phyloP scores from a whole-genome alignment of 2,797 vertebrate species.

The Peromyscus eremicus region DNA sequence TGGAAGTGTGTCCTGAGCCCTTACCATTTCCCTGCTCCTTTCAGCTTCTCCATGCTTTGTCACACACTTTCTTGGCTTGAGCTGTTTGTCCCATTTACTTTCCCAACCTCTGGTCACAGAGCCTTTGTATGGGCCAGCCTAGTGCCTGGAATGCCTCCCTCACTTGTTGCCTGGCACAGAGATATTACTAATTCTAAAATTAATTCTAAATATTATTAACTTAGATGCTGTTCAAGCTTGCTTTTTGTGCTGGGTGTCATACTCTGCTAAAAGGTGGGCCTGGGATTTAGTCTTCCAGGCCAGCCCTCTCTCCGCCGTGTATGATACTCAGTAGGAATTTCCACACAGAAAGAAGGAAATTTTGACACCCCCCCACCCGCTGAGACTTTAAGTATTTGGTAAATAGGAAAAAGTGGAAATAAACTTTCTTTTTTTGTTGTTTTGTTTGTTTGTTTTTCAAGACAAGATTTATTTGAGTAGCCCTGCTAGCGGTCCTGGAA shows the following conservation, averaged over 20 bases:
- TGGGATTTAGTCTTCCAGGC: neutral
- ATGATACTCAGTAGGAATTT: neutral
- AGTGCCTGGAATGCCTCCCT: neutral
- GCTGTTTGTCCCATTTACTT: neutral
- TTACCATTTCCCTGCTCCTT: neutral
- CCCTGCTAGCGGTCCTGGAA: neutral
- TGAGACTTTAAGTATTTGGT: neutral
- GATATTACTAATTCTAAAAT: neutral
- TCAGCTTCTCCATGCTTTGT: neutral
- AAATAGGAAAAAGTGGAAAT: conserved; percentile 31
- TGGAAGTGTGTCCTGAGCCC: neutral
- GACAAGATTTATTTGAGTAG: neutral
- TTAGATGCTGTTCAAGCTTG: neutral
- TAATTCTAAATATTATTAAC: neutral
- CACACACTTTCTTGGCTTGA: neutral
- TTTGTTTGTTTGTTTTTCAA: neutral
- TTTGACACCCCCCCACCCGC: neutral
- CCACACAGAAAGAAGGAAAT: conserved; percentile 30
- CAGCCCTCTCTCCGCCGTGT: neutral
- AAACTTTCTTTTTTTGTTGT: neutral
- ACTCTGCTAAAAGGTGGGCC: neutral
- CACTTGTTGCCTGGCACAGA: neutral
- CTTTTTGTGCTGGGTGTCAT: neutral
- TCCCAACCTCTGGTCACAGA: neutral
- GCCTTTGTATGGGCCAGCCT: neutral